Conservation (phyloP, 2,797 vertebrate species). For the Hypotaenidia philippensis region DNA sequence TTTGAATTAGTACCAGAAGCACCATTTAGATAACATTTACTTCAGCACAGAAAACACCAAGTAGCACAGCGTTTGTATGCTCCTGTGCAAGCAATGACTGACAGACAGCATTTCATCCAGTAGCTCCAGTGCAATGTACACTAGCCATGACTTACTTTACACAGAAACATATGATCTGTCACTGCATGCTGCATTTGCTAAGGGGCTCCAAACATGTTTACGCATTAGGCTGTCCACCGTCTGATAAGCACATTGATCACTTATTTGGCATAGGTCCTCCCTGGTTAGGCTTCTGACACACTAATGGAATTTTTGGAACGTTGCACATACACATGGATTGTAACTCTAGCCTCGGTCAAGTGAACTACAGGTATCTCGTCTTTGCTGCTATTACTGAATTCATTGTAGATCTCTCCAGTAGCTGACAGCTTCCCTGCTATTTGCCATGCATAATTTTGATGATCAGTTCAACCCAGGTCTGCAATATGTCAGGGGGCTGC, state of each 20-base stretch:
- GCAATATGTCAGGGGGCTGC: neutral
- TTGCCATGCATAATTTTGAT: conserved; percentile 6
- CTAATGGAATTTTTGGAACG: neutral
- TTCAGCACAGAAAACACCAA: neutral
- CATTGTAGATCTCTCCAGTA: neutral
- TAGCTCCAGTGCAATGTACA: neutral
- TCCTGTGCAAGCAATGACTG: neutral
- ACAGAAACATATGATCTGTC: neutral
- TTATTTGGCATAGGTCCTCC: neutral
- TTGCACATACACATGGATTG: accelerated
- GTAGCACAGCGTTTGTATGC: neutral
- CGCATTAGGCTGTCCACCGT: neutral
- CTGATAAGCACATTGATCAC: neutral
- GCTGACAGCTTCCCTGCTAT: neutral
- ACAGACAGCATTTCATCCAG: neutral
- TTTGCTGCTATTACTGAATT: neutral
- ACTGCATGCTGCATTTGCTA: neutral
- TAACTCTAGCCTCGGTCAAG: neutral
- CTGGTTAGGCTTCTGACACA: neutral
- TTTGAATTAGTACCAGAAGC: neutral
- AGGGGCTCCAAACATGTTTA: neutral
- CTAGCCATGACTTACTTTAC: neutral
- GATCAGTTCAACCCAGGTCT: conserved; percentile 1
- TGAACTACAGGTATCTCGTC: neutral
- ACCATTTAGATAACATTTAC: neutral